Conservation (phyloP, 2,888 invertebrate species). For the Halictus ligatus region DNA sequence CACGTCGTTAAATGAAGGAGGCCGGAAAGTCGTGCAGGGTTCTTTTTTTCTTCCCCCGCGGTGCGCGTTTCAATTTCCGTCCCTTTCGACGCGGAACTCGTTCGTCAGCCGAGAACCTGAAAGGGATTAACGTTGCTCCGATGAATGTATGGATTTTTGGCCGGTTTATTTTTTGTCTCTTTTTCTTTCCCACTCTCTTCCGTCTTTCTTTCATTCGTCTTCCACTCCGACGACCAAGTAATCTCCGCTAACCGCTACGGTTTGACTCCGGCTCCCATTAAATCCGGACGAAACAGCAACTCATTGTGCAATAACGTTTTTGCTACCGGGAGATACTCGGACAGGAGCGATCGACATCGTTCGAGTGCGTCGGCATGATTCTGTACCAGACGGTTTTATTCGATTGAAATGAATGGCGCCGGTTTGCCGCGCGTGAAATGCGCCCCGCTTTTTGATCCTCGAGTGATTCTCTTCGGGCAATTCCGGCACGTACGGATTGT, state of each 20-base stretch:
- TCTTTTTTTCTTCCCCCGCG: slow-evolving; percentile 8
- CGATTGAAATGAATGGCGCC: background rate
- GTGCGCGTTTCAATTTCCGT: slow-evolving; percentile 24
- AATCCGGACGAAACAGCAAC: background rate
- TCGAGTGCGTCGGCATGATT: background rate
- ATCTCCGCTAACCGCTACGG: background rate
- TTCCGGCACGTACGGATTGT: background rate
- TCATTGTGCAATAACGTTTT: background rate
- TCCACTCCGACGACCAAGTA: no score
- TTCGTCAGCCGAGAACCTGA: background rate
- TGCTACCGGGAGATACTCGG: background rate
- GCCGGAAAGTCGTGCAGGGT: slow-evolving; percentile 15
- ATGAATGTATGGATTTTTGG: background rate
- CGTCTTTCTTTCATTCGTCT: no score
- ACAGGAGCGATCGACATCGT: no score
- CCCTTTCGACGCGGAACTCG: background rate
- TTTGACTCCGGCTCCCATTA: background rate
- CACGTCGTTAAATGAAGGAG: slow-evolving; percentile 39
- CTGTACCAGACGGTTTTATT: background rate
- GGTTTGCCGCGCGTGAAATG: background rate
- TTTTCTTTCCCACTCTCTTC: no score
- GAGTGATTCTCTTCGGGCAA: background rate
- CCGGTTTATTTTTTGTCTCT: background rate
- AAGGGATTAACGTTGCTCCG: slow-evolving; percentile 13
- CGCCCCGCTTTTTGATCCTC: background rate